phyloP scores from a whole-genome alignment of 2,113 vertebrate species.

The Xenopus laevis region DNA sequence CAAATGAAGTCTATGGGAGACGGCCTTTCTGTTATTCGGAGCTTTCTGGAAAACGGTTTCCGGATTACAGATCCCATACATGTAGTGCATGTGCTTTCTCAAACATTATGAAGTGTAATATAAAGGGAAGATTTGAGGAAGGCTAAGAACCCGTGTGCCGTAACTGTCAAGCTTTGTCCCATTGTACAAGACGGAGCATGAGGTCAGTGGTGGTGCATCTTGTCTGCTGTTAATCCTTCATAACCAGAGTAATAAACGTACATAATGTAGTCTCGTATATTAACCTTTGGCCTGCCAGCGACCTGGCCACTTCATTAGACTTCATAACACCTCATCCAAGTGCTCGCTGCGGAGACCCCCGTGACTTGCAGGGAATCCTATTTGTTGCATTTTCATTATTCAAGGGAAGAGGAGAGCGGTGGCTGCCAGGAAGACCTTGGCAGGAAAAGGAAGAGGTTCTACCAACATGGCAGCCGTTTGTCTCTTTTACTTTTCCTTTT shows the following conservation, averaged over 20 bases:
- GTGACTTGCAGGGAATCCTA: conserved; percentile 53
- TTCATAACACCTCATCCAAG: conserved; percentile 22
- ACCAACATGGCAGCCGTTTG: conserved; percentile 60
- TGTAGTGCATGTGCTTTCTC: too few relatives aligned
- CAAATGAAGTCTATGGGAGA: too few relatives aligned
- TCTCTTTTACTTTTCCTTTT: conserved; percentile 66
- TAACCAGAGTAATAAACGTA: conserved; percentile 36
- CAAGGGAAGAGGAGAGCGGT: conserved; percentile 66
- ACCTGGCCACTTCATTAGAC: conserved; percentile 31
- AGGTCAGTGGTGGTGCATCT: conserved; percentile 2
- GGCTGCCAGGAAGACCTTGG: conserved; percentile 62
- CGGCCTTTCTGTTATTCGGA: too few relatives aligned
- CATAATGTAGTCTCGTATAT: conserved; percentile 12
- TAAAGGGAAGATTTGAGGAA: too few relatives aligned
- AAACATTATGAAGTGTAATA: too few relatives aligned
- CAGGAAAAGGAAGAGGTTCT: conserved; percentile 68
- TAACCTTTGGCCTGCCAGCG: conserved; percentile 20
- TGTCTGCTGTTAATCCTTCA: conserved; percentile 21
- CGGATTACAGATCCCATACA: too few relatives aligned
- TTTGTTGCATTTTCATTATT: conserved; percentile 56
- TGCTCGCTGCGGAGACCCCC: conserved; percentile 28
- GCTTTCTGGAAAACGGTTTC: too few relatives aligned
- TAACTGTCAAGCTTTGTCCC: too few relatives aligned
- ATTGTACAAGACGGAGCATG: not conserved
- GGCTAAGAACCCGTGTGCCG: too few relatives aligned